Evolutionary conservation across 2,113 vertebrate species (phyloP).

Genomic region (Rhodinocichla rosea): DNA sequence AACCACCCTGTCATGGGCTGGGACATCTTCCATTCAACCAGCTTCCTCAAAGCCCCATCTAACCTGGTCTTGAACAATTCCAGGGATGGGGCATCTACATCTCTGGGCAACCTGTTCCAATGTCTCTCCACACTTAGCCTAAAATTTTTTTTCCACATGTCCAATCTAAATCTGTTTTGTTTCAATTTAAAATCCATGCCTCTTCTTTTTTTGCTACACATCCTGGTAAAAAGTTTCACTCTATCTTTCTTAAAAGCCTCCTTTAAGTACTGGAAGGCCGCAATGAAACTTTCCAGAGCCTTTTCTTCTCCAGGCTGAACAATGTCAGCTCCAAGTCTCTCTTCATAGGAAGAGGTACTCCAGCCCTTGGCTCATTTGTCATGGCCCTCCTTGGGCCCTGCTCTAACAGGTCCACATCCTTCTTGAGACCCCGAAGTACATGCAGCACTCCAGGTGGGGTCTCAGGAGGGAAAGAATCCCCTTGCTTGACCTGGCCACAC

Average conservation of each 20-base stretch:
- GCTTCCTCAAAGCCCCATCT: neutral
- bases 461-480: neutral
- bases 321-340: neutral
- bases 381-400: neutral
- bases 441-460: neutral
- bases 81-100: neutral
- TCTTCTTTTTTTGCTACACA: neutral
- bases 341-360: neutral
- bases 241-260: neutral
- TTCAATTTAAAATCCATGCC: neutral
- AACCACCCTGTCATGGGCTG: neutral
- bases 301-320: neutral
- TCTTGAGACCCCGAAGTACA: neutral
- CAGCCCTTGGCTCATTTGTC: neutral
- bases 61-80: neutral
- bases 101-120: neutral
- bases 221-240: neutral
- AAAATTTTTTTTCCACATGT: neutral
- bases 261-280: neutral
- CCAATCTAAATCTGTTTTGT: neutral
- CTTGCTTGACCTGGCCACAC: neutral
- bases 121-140: rapidly evolving
- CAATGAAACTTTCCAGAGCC: neutral
- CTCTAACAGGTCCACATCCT: neutral
- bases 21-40: neutral